Base-by-base conservation (phyloP, 2,888 invertebrate genomes). In the Tanytarsus gracilentus region DNA sequence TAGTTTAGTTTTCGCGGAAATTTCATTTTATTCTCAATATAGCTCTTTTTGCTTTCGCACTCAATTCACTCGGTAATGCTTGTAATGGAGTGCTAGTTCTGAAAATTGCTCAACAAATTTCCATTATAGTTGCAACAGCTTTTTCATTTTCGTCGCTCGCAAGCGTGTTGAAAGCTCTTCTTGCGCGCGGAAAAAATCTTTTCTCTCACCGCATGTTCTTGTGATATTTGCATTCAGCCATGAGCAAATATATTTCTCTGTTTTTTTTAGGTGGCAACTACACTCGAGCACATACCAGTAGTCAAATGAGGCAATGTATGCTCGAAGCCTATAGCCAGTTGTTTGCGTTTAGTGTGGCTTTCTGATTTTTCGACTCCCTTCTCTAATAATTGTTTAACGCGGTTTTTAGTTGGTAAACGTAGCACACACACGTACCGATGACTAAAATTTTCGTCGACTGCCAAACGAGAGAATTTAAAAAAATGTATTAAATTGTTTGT, bases 301-400 rank as follows among this genome's bases (percentile, higher is more conserved):
- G 6, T 6, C 30, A 30, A 6, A 9, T 30, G 30, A 6, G 9
- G 30, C 30, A 9, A 30, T 30, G 30, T 30, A 9, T 30, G 7
- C 9, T 8, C 30, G 26, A 49, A 49, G 27, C 49, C 25, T 49
- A 49, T 27, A 27, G n/a, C 49, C 55, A 55, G 27, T 40, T 55
- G 55, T 55, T 55, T 55, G 55, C 55, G 55, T 55, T 44, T 33
- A 40, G 26, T 40, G 55, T 33, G 55, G 55, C 40, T 55, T 49
- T 55, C 39, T 55, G 55, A 55, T 55, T 55, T 55, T 55, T 55
- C 40, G 55, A 55, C 55, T 44, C 44, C 23, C 21, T 16, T 55
- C 14, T 36, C 55, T 53, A 53, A 53, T 53, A 53, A 53, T 53
- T 53, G 53, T 36, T 53, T 53, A 53, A 55, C 55, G 55, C 39